Evolutionary conservation across 1,140 invertebrate genomes (phyloP).

Genomic region (Halictus rubicundus): DNA sequence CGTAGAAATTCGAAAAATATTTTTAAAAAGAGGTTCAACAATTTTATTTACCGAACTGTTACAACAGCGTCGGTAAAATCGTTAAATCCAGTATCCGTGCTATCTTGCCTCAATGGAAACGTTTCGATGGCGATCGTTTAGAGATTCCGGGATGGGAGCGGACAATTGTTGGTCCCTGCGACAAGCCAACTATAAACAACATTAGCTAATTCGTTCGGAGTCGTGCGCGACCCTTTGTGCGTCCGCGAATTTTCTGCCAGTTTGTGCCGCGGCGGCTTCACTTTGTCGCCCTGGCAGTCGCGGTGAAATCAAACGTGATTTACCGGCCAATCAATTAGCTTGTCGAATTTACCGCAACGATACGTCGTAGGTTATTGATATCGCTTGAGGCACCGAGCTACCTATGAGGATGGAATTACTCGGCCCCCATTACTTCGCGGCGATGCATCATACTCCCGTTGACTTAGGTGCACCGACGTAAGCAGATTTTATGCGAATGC

Average conservation of each 20-base stretch:
- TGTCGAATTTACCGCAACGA: slow-evolving; percentile 41
- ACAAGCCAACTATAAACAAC: not conserved
- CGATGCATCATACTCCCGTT: slow-evolving; percentile 40
- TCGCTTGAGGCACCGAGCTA: slow-evolving; percentile 22
- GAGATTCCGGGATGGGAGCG: not conserved
- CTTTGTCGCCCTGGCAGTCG: slow-evolving; percentile 3
- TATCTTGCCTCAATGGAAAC: no score
- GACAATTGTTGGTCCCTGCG: not conserved
- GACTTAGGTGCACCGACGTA: slow-evolving; percentile 42
- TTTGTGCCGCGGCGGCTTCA: slow-evolving; percentile 40
- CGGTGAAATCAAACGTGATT: slow-evolving; percentile 44
- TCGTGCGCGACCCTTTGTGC: slow-evolving; percentile 15
- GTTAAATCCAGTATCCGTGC: not conserved
- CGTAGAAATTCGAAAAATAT: no score
- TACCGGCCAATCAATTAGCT: slow-evolving; percentile 41
- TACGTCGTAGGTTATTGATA: slow-evolving; percentile 41
- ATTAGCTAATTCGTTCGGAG: not conserved
- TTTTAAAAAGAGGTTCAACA: not conserved
- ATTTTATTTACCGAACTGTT: not conserved
- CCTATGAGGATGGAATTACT: slow-evolving; percentile 42
- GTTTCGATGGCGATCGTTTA: not conserved
- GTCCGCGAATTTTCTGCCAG: slow-evolving; percentile 43
- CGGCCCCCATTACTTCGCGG: slow-evolving; percentile 36
- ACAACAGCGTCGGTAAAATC: no score
- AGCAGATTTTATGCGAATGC: slow-evolving; percentile 46